Base-by-base conservation (phyloP, 2,113 vertebrate species). In the Isurus oxyrinchus region DNA sequence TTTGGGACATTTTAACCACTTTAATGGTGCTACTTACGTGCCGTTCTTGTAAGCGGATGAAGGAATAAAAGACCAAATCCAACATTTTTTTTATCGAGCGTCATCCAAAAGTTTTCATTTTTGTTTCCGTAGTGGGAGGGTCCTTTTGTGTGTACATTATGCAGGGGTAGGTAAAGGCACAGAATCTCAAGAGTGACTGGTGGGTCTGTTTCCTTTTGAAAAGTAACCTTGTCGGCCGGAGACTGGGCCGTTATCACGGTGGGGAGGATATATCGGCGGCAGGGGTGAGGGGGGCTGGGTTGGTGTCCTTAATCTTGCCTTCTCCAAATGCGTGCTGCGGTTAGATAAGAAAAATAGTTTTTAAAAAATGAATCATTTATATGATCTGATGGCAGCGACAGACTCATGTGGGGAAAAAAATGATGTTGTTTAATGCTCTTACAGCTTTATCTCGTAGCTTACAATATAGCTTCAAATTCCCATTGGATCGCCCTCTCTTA, bases 391-490 rank as follows among this genome's bases (percentile, higher is more conserved):
- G 59, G 66, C 4, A 94, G 59, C 59, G 40, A 94, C 90, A 94
- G 90, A 44, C 40, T 63, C 90, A 94, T 94, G 90, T 6, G 3
- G 59, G 90, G 90, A 94, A 94, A 66, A 63, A 94, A 94, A 94
- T 40, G 90, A 44, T 63, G 57, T 63, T 93, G 90, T 25, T 90
- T 63, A 94, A 94, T 40, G 59, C 90, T 94, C n/a, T 23, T 40
- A 40, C 19, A 40, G 90, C 59, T 94, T 94, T 94, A 94, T 94
- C 90, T 66, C n/a, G 59, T n/a, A 23, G n/a, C 61, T 94, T 94
- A 94, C 90, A 63, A 63, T 66, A n/a, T 61, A 35, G n/a, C 59
- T 63, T 66, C 27, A 16, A 94, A 31, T 94, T n/a, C 90, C 35
- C n/a, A 16, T 94, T 94, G 66, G 90, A 94, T 94, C 90, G 4